Evolutionary conservation across 2,797 vertebrate species (phyloP).

Genomic region (Streptopelia turtur): DNA sequence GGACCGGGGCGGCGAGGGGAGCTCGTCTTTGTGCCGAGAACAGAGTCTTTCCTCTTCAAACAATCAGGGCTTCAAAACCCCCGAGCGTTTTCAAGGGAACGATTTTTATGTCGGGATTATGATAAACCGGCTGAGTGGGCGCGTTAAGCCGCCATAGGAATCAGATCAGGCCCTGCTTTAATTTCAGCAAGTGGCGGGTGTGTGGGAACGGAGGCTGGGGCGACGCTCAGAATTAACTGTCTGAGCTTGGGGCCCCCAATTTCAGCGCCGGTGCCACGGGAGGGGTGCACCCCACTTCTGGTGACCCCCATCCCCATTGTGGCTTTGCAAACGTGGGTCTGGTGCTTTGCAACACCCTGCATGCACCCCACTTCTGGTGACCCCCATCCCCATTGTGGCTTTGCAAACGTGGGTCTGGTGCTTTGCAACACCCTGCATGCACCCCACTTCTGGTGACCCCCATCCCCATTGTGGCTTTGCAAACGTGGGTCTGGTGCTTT

Average conservation of each 20-base stretch:
- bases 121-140: conserved; percentile 37
- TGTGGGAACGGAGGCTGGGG: background rate
- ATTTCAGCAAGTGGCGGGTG: background rate
- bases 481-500: accelerated
- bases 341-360: accelerated
- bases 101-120: conserved; percentile 32
- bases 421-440: accelerated
- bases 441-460: background rate
- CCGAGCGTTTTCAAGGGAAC: background rate
- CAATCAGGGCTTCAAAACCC: conserved; percentile 18
- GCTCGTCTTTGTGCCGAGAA: conserved; percentile 21
- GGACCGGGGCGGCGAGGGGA: background rate
- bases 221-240: background rate
- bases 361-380: accelerated
- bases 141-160: conserved; percentile 17
- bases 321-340: background rate
- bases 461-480: background rate
- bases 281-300: background rate
- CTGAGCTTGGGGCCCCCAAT: background rate
- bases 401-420: accelerated
- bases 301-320: accelerated
- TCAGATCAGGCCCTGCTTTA: conserved; percentile 26
- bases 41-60: conserved; percentile 36
- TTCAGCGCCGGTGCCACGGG: accelerated
- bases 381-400: background rate